Percentiles rank a stretch among this genome's conserved stretches.
Conservation (phyloP, 2,797 vertebrate genomes). For the Poeciliopsis paucimaculata region DNA sequence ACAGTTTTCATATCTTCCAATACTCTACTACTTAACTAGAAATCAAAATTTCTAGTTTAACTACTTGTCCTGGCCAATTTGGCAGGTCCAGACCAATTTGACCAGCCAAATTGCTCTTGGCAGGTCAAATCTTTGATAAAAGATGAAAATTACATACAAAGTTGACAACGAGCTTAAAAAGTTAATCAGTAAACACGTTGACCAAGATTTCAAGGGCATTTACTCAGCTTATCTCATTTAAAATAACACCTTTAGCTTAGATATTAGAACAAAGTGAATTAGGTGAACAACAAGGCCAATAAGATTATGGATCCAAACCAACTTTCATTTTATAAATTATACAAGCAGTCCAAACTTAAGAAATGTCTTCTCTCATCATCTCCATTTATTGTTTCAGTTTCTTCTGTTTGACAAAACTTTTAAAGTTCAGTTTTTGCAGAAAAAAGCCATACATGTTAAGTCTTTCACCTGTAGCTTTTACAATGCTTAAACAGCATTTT, state of each 20-base stretch:
- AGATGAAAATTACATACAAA: not conserved
- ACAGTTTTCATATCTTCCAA: not conserved
- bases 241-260: not conserved
- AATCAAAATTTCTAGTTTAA: not conserved
- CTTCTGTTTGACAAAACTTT: not conserved
- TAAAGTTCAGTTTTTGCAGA: not conserved
- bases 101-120: not conserved
- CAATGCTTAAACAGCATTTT: not conserved
- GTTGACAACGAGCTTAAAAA: not conserved
- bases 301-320: not conserved
- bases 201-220: not conserved
- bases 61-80: too few relatives aligned
- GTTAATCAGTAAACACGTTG: not conserved
- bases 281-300: not conserved
- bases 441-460: not conserved
- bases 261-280: not conserved
- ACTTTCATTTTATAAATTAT: not conserved
- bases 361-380: not conserved
- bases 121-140: not conserved
- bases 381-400: not conserved
- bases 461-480: not conserved
- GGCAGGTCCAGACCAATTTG: too few relatives aligned
- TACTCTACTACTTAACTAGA: not conserved
- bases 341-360: not conserved
- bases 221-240: not conserved